phyloP scores from a whole-genome alignment of 2,797 vertebrate genomes.

The Catharus ustulatus region DNA sequence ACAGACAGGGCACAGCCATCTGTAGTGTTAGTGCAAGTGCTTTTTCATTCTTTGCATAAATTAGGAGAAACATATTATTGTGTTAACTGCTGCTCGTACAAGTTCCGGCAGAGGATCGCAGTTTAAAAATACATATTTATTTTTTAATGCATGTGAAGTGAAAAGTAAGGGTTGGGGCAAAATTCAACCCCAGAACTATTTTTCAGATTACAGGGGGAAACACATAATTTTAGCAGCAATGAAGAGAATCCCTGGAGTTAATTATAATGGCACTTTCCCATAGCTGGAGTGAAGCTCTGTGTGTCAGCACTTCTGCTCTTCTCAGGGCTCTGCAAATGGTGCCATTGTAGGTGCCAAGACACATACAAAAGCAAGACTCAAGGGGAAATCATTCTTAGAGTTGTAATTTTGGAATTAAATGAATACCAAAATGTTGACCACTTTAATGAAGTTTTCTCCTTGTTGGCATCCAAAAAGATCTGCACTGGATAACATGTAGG shows the following conservation, averaged over 20 bases:
- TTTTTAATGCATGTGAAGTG: background rate
- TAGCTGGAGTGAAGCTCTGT: conserved; percentile 31
- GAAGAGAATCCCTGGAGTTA: conserved; percentile 39
- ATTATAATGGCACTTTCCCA: background rate
- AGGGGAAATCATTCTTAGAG: background rate
- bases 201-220: conserved; percentile 7
- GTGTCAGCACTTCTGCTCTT: conserved; percentile 46
- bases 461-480: background rate
- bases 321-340: conserved; percentile 17
- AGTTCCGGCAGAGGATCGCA: background rate
- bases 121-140: background rate
- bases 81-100: background rate
- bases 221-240: background rate
- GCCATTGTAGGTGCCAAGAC: conserved; percentile 17
- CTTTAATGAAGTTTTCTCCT: background rate
- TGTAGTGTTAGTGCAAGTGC: conserved; percentile 7
- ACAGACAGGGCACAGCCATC: conserved; percentile 41
- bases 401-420: background rate
- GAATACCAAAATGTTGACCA: background rate
- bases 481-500: background rate
- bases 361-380: background rate
- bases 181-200: background rate
- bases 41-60: conserved; percentile 35
- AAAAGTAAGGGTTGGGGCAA: background rate
- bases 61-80: conserved; percentile 41